These are phyloP conservation scores for Maconellicoccus hirsutus DNA, from an alignment of 1,140 invertebrate species.

Conservation along the genomic window DNA sequence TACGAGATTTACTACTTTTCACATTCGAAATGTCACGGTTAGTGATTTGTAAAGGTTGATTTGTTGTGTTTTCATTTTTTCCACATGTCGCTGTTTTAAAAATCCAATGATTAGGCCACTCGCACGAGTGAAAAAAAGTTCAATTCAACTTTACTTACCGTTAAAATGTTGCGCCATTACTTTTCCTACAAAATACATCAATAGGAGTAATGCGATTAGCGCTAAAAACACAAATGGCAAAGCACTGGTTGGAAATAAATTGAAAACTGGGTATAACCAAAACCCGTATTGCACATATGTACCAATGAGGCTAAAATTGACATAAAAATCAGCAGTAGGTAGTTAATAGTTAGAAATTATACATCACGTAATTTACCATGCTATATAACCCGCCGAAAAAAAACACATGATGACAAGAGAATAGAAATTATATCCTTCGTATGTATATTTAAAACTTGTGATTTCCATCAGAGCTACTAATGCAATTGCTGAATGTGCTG, in stretches of 20 bases:
- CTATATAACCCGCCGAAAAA: not conserved
- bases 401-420: not conserved
- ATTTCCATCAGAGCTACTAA: not conserved
- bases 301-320: not conserved
- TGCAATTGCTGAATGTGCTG: not conserved
- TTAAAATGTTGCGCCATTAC: not conserved
- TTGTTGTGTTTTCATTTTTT: too few species aligned
- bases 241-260: not conserved
- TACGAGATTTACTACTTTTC: too few species aligned
- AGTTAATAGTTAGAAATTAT: too few species aligned
- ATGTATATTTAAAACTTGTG: not conserved
- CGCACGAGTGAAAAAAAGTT: too few species aligned
- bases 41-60: too few species aligned
- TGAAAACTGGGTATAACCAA: not conserved
- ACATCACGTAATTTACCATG: too few species aligned
- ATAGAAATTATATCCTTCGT: not conserved
- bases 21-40: too few species aligned
- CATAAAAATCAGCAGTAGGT: too few species aligned
- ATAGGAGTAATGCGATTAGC: not conserved
- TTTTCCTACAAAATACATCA: not conserved
- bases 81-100: too few species aligned
- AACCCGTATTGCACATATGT: not conserved
- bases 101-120: too few species aligned
- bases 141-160: too few species aligned
- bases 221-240: not conserved